Conservation (phyloP, 2,797 vertebrate genomes). For the Pangasius krempfi region DNA sequence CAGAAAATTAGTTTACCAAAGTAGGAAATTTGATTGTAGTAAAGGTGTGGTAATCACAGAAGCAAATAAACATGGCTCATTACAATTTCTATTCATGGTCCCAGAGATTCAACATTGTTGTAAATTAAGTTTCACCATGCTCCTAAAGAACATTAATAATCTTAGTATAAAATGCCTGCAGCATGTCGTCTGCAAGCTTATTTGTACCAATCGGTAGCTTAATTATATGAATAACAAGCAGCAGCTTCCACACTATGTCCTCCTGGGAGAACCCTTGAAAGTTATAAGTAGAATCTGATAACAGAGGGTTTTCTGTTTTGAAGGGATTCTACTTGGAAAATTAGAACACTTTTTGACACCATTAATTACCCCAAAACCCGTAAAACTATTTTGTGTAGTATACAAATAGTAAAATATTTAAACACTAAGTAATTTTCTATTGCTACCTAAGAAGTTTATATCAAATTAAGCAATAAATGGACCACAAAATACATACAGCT, state of each 20-base stretch:
- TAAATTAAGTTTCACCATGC: background rate
- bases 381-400: background rate
- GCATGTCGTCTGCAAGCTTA: background rate
- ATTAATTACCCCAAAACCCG: background rate
- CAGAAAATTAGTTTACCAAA: background rate
- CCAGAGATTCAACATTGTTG: background rate
- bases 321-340: too few species aligned
- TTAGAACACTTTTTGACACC: background rate
- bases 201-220: background rate
- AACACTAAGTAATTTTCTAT: background rate
- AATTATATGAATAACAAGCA: constrained; percentile 3
- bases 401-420: background rate
- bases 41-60: background rate
- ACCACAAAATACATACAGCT: background rate
- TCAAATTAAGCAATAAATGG: background rate
- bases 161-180: constrained; percentile 16
- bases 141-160: background rate
- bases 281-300: background rate
- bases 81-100: background rate
- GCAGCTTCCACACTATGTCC: background rate
- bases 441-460: background rate
- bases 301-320: background rate
- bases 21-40: background rate
- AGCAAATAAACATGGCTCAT: constrained; percentile 12
- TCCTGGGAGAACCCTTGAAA: background rate